A percentile compares a stretch with the other conserved stretches of the same genome.
These are phyloP conservation scores for Streptopelia turtur DNA, from an alignment of 2,797 vertebrate genomes.

Conservation along the genomic window DNA sequence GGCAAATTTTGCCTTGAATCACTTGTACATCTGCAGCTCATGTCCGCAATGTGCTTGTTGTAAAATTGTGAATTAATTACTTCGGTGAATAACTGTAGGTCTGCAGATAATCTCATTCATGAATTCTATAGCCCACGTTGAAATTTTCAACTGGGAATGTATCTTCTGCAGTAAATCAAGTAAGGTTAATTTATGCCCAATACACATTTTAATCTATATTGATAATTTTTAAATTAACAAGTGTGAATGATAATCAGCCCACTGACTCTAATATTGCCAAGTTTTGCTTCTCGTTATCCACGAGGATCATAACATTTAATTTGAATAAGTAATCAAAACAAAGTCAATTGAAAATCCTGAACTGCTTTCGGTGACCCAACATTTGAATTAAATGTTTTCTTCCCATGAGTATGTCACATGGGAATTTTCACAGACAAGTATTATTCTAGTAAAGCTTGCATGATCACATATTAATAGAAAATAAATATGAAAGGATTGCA, in stretches of 20 bases:
- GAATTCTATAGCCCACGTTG: background rate
- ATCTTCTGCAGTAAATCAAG: background rate
- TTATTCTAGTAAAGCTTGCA: background rate
- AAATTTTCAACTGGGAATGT: background rate
- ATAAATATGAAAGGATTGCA: conserved; percentile 42
- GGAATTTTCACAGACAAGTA: conserved; percentile 12
- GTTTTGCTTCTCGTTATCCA: background rate
- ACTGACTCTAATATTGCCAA: background rate
- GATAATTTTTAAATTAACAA: background rate
- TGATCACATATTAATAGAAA: background rate
- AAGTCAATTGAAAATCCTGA: background rate
- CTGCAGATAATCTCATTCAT: background rate
- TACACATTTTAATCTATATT: background rate
- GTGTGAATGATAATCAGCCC: background rate
- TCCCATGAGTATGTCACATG: background rate
- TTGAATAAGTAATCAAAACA: conserved; percentile 7
- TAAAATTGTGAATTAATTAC: background rate
- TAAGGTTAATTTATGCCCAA: background rate
- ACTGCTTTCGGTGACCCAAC: background rate
- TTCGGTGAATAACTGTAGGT: background rate
- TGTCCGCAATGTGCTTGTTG: background rate
- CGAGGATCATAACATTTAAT: background rate
- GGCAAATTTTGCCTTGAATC: background rate
- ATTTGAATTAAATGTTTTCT: conserved; percentile 27
- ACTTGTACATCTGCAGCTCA: background rate